Conservation (phyloP, 2,113 vertebrate species). For the Tinamus guttatus region DNA sequence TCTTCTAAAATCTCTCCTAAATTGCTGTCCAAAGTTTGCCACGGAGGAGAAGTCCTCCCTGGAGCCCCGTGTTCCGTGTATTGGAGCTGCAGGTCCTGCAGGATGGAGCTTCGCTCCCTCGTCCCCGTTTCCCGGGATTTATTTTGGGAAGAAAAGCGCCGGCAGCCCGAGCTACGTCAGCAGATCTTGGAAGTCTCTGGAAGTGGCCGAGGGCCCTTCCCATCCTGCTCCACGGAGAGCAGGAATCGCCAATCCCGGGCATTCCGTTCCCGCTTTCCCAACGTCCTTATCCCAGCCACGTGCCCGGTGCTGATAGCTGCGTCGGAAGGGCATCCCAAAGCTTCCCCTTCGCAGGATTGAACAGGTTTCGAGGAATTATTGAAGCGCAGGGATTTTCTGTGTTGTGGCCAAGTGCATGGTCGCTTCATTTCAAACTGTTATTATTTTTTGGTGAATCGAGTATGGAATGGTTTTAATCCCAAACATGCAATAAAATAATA, state of each 20-base stretch:
- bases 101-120: too few relatives aligned
- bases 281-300: background rate
- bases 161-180: background rate
- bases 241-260: background rate
- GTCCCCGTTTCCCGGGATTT: background rate
- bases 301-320: background rate
- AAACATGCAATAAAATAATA: background rate
- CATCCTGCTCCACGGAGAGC: background rate
- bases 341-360: background rate
- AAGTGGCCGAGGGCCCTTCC: background rate
- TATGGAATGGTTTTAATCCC: constrained; percentile 1
- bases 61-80: background rate
- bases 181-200: background rate
- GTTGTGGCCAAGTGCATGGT: too few relatives aligned
- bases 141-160: background rate
- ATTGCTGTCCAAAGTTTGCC: background rate
- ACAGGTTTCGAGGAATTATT: background rate
- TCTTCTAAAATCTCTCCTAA: too few relatives aligned
- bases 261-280: background rate
- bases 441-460: background rate
- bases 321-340: background rate
- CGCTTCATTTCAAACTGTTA: background rate
- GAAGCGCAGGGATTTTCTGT: background rate
- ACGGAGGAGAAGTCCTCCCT: background rate
- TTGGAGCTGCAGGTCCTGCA: accelerated